Base-by-base conservation (phyloP, 2,797 vertebrate species). In the Hylomyscus alleni region DNA sequence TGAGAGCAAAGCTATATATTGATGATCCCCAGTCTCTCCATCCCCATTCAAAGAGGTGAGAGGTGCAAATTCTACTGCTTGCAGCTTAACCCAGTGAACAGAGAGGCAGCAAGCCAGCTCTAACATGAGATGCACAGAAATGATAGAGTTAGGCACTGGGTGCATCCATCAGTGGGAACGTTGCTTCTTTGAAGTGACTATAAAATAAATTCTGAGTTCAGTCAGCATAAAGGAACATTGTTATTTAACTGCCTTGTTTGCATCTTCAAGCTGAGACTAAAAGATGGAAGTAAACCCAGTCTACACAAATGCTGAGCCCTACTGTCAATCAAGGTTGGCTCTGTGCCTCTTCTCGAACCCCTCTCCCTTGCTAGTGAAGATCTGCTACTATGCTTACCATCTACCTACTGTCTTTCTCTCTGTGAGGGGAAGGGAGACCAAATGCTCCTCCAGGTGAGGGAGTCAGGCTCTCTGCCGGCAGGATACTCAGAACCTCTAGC, bases 181-280 rank as follows among this genome's bases (percentile, higher is more conserved):
- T 13, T 24, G 24, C 4, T 52, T 3, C 44, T 20, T 5, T 29
- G 8, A 26, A 67, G 62, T 50, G 87, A 65, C 69, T 80, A 29
- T n/a, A 52, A 82, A 92, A 60, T 24, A 94, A 88, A 76, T 29
- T 29, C 34, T n/a, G 93, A 89, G 22, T 22, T 94, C 31, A 58
- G 26, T 87, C 10, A 13, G 37, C 73, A 47, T 6, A 85, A 5
- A 92, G 50, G 58, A 87, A 58, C 34, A 72, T 29, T 62, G 76
- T 1, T 54, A 67, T 10, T 52, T 65, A 81, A 60, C 22, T 37
- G 89, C 10, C 69, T 69, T 6, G 6, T 54, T 10, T 93, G 34
- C 22, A 56, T 67, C 91, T 58, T 44, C 40, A 69, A 34, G 40
- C 75, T 80, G 34, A 83, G 14, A 82, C 67, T 37, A 40, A 44